Evolutionary conservation across 2,888 invertebrate genomes (phyloP), one percentile per base, ranked within the genome.

Genomic region (Psylliodes chrysocephalus): DNA sequence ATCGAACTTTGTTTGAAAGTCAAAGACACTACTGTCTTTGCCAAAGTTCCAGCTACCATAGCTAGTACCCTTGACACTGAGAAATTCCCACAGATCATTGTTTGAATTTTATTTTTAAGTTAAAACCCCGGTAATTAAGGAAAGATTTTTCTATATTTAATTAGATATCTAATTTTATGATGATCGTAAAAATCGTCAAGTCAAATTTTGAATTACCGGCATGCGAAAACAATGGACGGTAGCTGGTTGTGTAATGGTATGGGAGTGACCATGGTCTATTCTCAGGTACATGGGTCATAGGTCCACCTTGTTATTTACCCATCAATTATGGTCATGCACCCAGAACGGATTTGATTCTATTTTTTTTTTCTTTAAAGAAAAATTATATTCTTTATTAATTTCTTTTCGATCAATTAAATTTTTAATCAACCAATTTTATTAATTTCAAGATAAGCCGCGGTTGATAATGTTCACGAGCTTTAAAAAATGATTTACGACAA

Each of bases 181-280:
- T 1, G 17, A 46, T 8, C 10, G 12, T 10, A 14, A 46, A n/a
- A 46, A 18, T 25, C 8, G 35, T 14, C 35, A 35, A 35, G 35
- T 35, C 10, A 14, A 3, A n/a, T 35, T 35, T 12, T 42, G n/a
- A 42, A 42, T 42, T 18, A 10, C 17, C 4, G 42, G 10, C 47
- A 47, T 47, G 25, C 25, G 33, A 47, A 54, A 38, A 57, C 57
- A 57, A 57, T 54, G 18, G 52, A 35, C 42, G 17, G 53, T 52
- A 53, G 52, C 25, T 52, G 44, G 46, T 69, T 69, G 60, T 55
- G 68, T 42, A 72, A 71, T 55, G 10, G 15, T 53, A 68, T 72
- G 72, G 71, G 72, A 72, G 66, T 68, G 72, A 69, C 72, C 72
- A 63, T 72, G 72, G 67, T 60, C 67, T 64, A 67, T 66, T 71